Base-by-base conservation (phyloP, 2,113 vertebrate species). In the Phalacrocorax brasilianus region DNA sequence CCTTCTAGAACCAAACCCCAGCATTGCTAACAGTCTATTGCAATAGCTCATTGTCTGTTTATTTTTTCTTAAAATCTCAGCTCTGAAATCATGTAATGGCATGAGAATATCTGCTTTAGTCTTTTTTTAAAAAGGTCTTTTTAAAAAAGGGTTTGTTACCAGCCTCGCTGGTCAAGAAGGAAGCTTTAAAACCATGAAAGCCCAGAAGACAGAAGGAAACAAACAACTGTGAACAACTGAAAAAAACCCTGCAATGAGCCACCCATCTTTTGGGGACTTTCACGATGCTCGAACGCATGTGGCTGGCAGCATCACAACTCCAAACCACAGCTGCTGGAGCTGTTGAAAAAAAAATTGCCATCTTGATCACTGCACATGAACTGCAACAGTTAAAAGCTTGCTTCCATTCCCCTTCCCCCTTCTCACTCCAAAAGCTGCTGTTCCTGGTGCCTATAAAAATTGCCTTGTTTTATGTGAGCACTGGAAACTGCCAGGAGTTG, bases 211-310 rank as follows among this genome's bases (percentile, higher is more conserved):
- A 77, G 53, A 61, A 87, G 38, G n/a, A 22, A 86, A 42, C 14
- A 35, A 88, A 30, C 9, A 40, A 18, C 22, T 67, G 55, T 44
- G 67, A 76, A 19, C 12, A 44, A 24, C 44, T 13, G 68, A 78
- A 62, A 62, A 32, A 4, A 45, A 3, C 2, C 24, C 49, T 67
- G n/a, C 52, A 73, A 12, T 11, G 73, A 58, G 49, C 23, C 27
- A 50, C 17, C 12, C 1, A 0, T 21, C 13, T 71, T 74, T 27
- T 67, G 38, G n/a, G 63, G 45, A 33, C 6, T 12, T 80, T 52
- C 28, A 42, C 1, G 4, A 2, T 11, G 47, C 47, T 74, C 20
- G 63, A n/a, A 7, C 9, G 22, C 45, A 70, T 0, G 0, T 33
- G 63, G 23, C 79, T 62, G 72, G 49, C 44, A 65, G 72, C 55